Base-by-base conservation (phyloP, 2,113 vertebrate species). In the Anarrhichthys ocellatus region DNA sequence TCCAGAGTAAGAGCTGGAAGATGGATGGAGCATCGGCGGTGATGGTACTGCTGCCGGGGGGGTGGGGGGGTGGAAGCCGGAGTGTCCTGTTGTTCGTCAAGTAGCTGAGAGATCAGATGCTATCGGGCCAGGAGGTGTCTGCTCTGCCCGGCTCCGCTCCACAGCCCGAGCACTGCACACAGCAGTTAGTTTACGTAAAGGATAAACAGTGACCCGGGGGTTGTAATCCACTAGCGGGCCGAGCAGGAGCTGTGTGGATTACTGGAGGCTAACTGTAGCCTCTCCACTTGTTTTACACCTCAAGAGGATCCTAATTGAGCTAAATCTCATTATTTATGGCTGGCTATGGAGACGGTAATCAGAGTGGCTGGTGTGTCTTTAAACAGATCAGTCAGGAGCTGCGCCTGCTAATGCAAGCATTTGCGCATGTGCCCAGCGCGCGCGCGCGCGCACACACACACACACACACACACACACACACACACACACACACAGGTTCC, bases 271-370 rank as follows among this genome's bases (percentile, higher is more conserved):
- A 81, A 89, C 89, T 84, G 86, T 75, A 92, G 91, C 86, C 91
- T 91, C 88, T 93, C 83, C 86, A 89, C 89, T 93, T 90, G 81
- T 88, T 92, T 92, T 87, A 82, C 91, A 92, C 93, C 92, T 94
- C 91, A 68, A 93, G 91, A 93, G 88, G 86, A 91, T 90, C 87
- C 90, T 94, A 94, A 95, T 93, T 93, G 92, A 93, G 86, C 87
- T 89, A 92, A 94, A 94, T 94, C 93, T 93, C 83, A 92, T 95
- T 95, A 94, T 94, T 94, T 93, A 92, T 91, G 92, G 84, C 92
- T 46, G 78, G 83, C 84, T 85, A 78, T 89, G 80, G 91, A 94
- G 90, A 90, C 79, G 24, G 83, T 88, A 91, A 91, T 92, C 88
- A 92, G 86, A 84, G 88, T 74, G 83, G 83, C 83, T 83, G 78